Percentiles rank a stretch among this genome's conserved stretches.
These are phyloP conservation scores for Heliconius charithonia DNA, from an alignment of 2,888 invertebrate species.

Conservation along the genomic window DNA sequence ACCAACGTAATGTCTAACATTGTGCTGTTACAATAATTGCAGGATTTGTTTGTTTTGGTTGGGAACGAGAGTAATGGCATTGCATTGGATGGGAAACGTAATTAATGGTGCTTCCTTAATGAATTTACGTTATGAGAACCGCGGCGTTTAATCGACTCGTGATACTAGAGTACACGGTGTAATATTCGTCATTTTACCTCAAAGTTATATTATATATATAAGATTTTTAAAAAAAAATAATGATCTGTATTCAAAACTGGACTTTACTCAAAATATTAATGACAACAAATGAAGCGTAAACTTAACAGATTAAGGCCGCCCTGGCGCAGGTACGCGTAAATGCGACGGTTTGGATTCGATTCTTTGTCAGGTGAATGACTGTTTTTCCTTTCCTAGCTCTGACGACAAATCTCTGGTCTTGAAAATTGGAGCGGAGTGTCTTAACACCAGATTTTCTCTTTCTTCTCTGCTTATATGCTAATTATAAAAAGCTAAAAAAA, in stretches of 20 bases:
- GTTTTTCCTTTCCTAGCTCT: too few species aligned
- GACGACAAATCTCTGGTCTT: not conserved
- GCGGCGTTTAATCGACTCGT: conserved; percentile 51
- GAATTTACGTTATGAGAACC: conserved; percentile 77
- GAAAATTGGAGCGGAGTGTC: not conserved
- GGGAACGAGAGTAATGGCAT: conserved; percentile 75
- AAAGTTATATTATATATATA: not conserved
- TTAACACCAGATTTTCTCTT: not conserved
- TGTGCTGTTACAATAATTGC: conserved; percentile 74
- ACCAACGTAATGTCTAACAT: conserved; percentile 43
- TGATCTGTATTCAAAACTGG: too few species aligned
- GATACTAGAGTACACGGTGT: conserved; percentile 28
- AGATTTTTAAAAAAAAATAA: too few species aligned
- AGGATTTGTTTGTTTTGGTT: conserved; percentile 81
- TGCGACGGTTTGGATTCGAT: too few species aligned
- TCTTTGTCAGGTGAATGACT: too few species aligned
- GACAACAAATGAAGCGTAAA: too few species aligned
- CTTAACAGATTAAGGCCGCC: too few species aligned
- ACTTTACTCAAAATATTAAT: too few species aligned
- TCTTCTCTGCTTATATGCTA: not conserved
- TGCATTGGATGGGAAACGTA: conserved; percentile 71
- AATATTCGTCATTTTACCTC: not conserved
- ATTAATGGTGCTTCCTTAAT: conserved; percentile 79
- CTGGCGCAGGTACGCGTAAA: too few species aligned
- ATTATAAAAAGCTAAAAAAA: not conserved